Base-by-base conservation (phyloP, 2,113 vertebrate species). In the Dasyprocta punctata region DNA sequence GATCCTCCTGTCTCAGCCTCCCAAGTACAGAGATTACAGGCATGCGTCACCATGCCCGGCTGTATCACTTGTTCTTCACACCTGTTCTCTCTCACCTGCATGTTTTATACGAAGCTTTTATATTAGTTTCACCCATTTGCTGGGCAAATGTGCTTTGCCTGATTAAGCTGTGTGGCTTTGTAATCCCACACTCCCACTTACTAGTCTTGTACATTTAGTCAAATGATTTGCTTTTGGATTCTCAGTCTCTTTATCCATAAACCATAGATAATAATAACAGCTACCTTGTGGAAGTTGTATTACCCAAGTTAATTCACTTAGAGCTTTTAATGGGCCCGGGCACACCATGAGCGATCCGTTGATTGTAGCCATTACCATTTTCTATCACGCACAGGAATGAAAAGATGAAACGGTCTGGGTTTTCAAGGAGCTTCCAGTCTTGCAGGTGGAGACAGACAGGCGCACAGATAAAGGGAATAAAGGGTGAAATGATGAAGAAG, bases 381-480 rank as follows among this genome's bases (percentile, higher is more conserved):
- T 86, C 47, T 75, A 44, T 20, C 77, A 83, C 24, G 12, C 41
- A 24, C 63, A 92, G 75, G 20, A 94, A 94, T 65, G 71, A 90
- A 88, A 80, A 67, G 88, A 88, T 60, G 71, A 86, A 90, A 71
- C 13, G 49, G 56, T 63, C 22, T 38, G 0, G 77, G 87, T 92
- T 97, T 87, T 92, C 38, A 84, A 92, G 84, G 49, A 61, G 61
- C 47, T 85, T 81, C 49, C 38, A 38, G 63, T 82, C 65, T 92
- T 86, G 33, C 87, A 92, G 73, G 63, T 92, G 84, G 95, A 96
- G 92, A 96, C 91, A 86, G 96, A 91, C 36, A 80, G 89, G 86
- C 33, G 22, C 52, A 92, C 47, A 90, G 94, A 92, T 96, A 95
- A 94, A 77, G 60, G n/a, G 12, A 89, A 61, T 61, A 54, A 94